These are phyloP conservation scores for Aethina tumida DNA, from an alignment of 1,140 invertebrate genomes.

Conservation along the genomic window DNA sequence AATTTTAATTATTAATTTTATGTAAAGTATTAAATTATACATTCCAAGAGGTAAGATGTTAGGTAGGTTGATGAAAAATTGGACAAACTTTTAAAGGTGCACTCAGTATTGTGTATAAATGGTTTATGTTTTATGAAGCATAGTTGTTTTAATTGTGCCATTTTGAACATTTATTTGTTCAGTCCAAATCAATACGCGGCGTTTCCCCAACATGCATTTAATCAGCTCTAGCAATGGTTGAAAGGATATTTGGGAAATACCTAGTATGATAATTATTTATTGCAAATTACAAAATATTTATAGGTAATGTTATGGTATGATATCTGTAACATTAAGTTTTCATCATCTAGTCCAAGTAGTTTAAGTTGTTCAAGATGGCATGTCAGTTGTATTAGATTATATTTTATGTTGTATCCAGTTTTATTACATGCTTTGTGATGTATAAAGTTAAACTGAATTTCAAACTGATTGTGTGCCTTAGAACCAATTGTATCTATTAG, in stretches of 20 bases:
- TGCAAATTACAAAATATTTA: neutral
- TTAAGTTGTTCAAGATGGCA: constrained; percentile 21
- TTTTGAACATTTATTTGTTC: constrained; percentile 23
- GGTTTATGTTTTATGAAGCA: constrained; percentile 4
- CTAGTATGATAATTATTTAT: constrained; percentile 12
- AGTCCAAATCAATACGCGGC: no score
- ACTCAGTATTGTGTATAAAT: constrained; percentile 5
- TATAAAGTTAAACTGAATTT: constrained; percentile 10
- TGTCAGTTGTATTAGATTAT: constrained; percentile 13
- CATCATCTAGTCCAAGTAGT: constrained; percentile 21
- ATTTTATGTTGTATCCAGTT: constrained; percentile 15
- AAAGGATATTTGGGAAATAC: constrained; percentile 2
- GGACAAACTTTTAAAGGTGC: constrained; percentile 15
- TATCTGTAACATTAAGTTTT: constrained; percentile 9
- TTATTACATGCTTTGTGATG: constrained; percentile 17
- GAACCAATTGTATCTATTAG: constrained; percentile 17
- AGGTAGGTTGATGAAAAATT: no score
- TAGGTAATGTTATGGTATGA: constrained; percentile 6
- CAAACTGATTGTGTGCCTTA: constrained; percentile 17
- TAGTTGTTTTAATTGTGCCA: constrained; percentile 9
- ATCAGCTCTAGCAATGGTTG: constrained; percentile 5
- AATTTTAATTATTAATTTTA: constrained; percentile 18
- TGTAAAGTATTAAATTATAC: constrained; percentile 18
- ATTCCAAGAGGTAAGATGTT: constrained; percentile 12
- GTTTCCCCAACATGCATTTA: no score